These are phyloP conservation scores for Heterocephalus glaber DNA, from an alignment of 2,113 vertebrate species.

Conservation along the genomic window DNA sequence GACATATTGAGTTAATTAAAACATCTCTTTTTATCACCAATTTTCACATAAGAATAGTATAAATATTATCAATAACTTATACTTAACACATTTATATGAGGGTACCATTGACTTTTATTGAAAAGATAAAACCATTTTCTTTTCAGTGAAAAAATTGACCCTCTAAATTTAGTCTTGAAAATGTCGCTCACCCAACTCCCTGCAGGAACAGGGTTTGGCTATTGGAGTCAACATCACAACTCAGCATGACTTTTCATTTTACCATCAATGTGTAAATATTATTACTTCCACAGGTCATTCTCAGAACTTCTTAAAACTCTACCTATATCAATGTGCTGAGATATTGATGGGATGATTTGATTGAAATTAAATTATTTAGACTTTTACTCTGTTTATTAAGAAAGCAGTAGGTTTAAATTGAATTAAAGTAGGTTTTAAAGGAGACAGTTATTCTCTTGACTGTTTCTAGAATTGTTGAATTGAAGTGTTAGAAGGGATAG, in stretches of 20 bases:
- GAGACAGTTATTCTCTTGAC: conserved; percentile 28
- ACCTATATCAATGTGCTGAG: neutral
- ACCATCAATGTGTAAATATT: neutral
- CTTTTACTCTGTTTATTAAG: neutral
- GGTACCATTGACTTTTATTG: conserved; percentile 34
- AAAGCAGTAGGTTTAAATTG: neutral
- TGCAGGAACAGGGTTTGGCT: conserved; percentile 50
- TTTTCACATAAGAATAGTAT: neutral
- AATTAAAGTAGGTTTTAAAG: conserved; percentile 41
- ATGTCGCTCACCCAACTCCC: neutral
- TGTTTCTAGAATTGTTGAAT: conserved; percentile 38
- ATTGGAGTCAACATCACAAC: neutral
- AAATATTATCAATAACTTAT: neutral
- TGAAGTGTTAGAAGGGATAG: conserved; percentile 2
- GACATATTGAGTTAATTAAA: neutral
- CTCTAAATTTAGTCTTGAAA: conserved; percentile 10
- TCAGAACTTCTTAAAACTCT: neutral
- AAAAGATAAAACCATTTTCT: neutral
- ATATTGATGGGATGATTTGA: neutral
- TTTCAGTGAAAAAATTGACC: conserved; percentile 42
- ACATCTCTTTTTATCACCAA: neutral
- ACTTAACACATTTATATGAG: neutral
- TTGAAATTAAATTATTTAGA: neutral
- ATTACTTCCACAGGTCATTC: neutral
- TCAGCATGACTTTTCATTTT: conserved; percentile 47